Base-by-base conservation (phyloP, 2,888 invertebrate genomes). In the Laspeyria flexula region DNA sequence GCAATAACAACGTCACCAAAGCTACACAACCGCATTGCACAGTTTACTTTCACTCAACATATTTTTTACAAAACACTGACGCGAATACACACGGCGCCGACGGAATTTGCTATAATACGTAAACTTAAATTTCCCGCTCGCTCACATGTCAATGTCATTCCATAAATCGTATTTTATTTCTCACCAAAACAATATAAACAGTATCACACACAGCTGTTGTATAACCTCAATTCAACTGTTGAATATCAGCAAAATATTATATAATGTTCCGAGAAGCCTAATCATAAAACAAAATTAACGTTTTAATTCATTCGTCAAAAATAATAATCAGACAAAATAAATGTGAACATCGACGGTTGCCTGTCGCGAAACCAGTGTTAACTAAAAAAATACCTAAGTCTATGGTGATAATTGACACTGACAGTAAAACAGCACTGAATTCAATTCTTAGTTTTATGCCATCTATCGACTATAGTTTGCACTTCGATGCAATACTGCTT, bases 41-140 rank as follows among this genome's bases (percentile, higher is more conserved):
- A 75, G 59, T 74, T 69, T 67, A 87, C 88, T 89, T 90, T 90
- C 89, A 86, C 88, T 79, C 52, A 60, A 65, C 67, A 73, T 70
- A 50, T 60, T 57, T 64, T 53, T 52, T 60, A 47, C 60, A 66
- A 71, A 71, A 66, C 65, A 73, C 71, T 59, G 18, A 21, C 57
- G 48, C 62, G 53, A 41, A 42, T 44, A 46, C 41, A 59, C 53
- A 51, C 43, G 35, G 43, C 52, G 12, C 10, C 43, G 13, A 39
- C 25, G 29, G 37, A 45, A 51, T 33, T 31, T 43, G 43, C 49
- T 30, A 15, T 48, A 35, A 11, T 43, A 52, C 52, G 37, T 52
- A 55, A 60, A 71, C 57, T 85, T 55, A 55, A 88, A 86, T 72
- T 82, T 86, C 86, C 85, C 90, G 89, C 89, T 81, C 75, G 64